These are phyloP conservation scores for Drosophila mauritiana DNA, from an alignment of 1,140 invertebrate genomes.

Conservation along the genomic window DNA sequence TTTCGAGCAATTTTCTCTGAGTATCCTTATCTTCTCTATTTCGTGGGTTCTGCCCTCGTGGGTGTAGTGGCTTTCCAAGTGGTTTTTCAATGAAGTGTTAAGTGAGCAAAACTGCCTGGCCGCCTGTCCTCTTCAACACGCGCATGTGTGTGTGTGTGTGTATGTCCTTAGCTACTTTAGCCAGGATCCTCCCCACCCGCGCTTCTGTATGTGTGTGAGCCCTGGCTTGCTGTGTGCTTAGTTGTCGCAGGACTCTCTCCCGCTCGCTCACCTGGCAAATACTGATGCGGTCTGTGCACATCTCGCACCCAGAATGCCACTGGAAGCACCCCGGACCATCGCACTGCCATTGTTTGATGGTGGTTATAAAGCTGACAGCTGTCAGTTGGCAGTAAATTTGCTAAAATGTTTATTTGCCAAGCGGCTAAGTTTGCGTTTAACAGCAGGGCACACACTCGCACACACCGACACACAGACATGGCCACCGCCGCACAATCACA, in stretches of 20 bases:
- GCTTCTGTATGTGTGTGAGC: slow-evolving; percentile 29
- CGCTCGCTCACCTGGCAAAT: slow-evolving; percentile 47
- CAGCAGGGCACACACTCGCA: slow-evolving; percentile 42
- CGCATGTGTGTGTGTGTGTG: slow-evolving; percentile 11
- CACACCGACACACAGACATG: background rate
- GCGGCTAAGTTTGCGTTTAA: slow-evolving; percentile 78
- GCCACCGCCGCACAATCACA: slow-evolving; percentile 58
- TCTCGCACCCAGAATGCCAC: slow-evolving; percentile 46
- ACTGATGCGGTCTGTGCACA: slow-evolving; percentile 64
- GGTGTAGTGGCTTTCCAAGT: slow-evolving; percentile 74
- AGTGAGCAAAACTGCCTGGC: slow-evolving; percentile 70
- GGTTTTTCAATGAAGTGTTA: slow-evolving; percentile 84
- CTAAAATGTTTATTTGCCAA: slow-evolving; percentile 83
- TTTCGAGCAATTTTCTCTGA: background rate
- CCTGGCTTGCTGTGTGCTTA: slow-evolving; percentile 45
- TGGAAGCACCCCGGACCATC: background rate
- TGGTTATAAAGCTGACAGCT: slow-evolving; percentile 84
- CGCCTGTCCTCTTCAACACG: slow-evolving; percentile 21
- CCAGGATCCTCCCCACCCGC: slow-evolving; percentile 7
- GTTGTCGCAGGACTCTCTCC: slow-evolving; percentile 57
- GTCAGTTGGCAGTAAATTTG: slow-evolving; percentile 83
- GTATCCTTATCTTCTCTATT: background rate
- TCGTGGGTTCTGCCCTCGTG: slow-evolving; percentile 50
- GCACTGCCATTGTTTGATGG: slow-evolving; percentile 72
- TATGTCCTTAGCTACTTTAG: slow-evolving; percentile 48